A percentile compares a stretch with the other conserved stretches of the same genome.
phyloP scores from a whole-genome alignment of 1,140 invertebrate species.

The Macrocentrus cingulum region DNA sequence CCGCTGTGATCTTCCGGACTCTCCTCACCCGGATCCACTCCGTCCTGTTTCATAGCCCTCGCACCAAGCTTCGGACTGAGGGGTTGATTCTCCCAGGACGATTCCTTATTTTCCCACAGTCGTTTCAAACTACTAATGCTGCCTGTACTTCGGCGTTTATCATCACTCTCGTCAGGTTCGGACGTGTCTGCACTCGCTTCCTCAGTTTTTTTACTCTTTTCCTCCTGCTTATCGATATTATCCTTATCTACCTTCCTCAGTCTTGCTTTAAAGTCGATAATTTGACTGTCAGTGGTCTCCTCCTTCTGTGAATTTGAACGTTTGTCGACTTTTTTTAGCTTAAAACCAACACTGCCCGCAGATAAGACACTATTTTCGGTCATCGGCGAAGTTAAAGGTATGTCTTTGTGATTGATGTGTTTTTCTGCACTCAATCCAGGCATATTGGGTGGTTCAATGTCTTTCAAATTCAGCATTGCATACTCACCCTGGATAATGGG shows the following conservation, averaged over 20 bases:
- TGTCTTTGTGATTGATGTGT: conserved; percentile 26
- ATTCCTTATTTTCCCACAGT: conserved; percentile 82
- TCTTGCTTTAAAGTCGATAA: conserved; percentile 83
- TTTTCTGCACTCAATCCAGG: conserved; percentile 11
- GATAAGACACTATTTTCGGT: conserved; percentile 37
- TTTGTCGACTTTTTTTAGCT: conserved; percentile 71
- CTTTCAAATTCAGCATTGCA: conserved; percentile 41
- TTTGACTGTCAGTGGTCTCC: conserved; percentile 61
- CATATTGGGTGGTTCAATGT: conserved; percentile 26
- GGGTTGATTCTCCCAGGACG: conserved; percentile 55
- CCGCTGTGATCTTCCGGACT: conserved; percentile 58
- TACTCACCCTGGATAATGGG: conserved; percentile 43
- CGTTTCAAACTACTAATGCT: conserved; percentile 92
- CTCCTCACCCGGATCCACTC: conserved; percentile 52
- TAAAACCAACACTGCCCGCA: conserved; percentile 45
- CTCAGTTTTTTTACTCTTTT: conserved; percentile 37
- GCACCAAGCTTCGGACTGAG: conserved; percentile 67
- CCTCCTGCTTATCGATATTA: conserved; percentile 56
- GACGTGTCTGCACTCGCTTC: conserved; percentile 44
- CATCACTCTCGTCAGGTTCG: conserved; percentile 69
- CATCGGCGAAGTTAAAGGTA: conserved; percentile 33
- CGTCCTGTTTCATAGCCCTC: conserved; percentile 47
- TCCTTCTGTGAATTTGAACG: conserved; percentile 57
- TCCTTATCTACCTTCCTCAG: conserved; percentile 76
- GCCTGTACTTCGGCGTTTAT: conserved; percentile 88